These are phyloP conservation scores for Conus betulinus DNA, from an alignment of 1,140 invertebrate genomes.

Conservation along the genomic window DNA sequence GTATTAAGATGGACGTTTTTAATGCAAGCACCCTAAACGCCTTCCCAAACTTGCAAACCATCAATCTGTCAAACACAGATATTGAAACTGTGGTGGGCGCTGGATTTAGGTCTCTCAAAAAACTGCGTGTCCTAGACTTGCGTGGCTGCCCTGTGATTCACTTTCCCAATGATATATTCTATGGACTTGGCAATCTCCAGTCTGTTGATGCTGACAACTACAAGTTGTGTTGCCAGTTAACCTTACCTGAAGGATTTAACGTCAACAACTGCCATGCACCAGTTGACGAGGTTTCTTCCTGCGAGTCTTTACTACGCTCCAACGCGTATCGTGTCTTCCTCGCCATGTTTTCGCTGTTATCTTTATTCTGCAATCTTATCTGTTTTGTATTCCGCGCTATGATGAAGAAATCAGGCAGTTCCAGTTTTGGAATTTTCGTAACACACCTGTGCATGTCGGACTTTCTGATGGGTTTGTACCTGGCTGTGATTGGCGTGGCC, in stretches of 20 bases:
- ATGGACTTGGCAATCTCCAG: no score
- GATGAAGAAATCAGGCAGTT: constrained; percentile 25
- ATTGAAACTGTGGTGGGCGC: no score
- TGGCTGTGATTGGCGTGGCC: constrained; percentile 59
- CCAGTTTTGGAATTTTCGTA: constrained; percentile 47
- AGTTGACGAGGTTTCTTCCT: constrained; percentile 54
- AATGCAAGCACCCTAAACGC: no score
- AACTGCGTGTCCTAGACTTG: constrained; percentile 16
- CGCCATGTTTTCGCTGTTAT: constrained; percentile 46
- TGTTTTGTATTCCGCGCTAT: constrained; percentile 47
- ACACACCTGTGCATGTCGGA: constrained; percentile 61
- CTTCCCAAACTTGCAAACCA: no score
- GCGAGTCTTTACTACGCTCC: constrained; percentile 46
- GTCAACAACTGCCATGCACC: constrained; percentile 41
- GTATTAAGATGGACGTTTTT: no score
- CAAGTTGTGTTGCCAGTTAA: constrained; percentile 47
- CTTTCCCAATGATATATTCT: constrained; percentile 5
- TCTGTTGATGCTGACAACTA: constrained; percentile 43
- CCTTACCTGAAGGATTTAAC: background rate
- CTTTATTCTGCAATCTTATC: constrained; percentile 50
- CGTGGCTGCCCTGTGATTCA: constrained; percentile 25
- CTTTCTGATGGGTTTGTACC: constrained; percentile 67
- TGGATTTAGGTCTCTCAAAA: no score
- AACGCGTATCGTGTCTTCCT: constrained; percentile 37
- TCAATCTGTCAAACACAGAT: no score